These are phyloP conservation scores for Philereme transversata DNA, from an alignment of 2,888 invertebrate genomes.

Conservation along the genomic window DNA sequence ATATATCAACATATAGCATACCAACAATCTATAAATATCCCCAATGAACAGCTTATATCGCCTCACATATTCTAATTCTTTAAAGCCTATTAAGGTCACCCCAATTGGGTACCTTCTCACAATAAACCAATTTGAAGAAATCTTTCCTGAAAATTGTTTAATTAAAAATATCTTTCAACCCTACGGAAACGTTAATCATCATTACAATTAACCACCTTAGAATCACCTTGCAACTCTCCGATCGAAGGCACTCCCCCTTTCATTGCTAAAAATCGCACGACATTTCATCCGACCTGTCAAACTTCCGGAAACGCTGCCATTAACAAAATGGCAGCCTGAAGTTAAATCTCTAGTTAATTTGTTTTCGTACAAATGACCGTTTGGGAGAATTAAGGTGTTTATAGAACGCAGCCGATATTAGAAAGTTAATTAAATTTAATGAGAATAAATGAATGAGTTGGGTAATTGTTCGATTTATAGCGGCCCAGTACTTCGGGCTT, in stretches of 20 bases:
- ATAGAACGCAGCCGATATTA: constrained; percentile 66
- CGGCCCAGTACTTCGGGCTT: constrained; percentile 33
- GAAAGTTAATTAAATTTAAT: constrained; percentile 62
- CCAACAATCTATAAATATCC: too few species aligned
- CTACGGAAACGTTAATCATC: constrained; percentile 34
- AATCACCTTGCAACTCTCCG: constrained; percentile 36
- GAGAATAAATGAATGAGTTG: constrained; percentile 62
- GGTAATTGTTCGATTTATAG: constrained; percentile 65
- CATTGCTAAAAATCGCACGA: constrained; percentile 81
- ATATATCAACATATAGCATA: too few species aligned
- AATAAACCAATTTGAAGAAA: constrained; percentile 18
- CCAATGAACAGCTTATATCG: neutral
- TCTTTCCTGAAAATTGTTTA: constrained; percentile 18
- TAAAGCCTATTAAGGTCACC: neutral
- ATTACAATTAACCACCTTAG: constrained; percentile 37
- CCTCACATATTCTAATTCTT: neutral
- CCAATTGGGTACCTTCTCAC: constrained; percentile 15
- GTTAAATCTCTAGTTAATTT: constrained; percentile 66
- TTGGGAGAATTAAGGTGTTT: constrained; percentile 77
- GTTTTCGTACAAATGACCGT: constrained; percentile 74
- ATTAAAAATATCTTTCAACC: constrained; percentile 23
- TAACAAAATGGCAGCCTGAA: constrained; percentile 65
- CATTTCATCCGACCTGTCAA: constrained; percentile 80
- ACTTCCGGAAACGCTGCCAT: constrained; percentile 68
- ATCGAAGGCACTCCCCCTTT: constrained; percentile 54